These are phyloP conservation scores for Cactoblastis cactorum DNA, from an alignment of 2,888 invertebrate species.

Conservation along the genomic window DNA sequence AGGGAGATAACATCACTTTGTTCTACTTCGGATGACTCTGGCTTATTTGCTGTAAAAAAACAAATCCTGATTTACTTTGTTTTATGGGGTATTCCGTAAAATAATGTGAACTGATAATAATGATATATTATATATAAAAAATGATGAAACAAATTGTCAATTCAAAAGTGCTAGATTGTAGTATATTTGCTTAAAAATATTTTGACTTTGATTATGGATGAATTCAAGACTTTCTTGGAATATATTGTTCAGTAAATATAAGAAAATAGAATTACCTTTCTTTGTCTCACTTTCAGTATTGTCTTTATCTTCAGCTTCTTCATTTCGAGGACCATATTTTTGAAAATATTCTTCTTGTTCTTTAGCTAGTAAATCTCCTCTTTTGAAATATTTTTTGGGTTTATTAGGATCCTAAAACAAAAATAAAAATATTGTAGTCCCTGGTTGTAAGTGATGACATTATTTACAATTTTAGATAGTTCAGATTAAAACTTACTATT, in stretches of 20 bases:
- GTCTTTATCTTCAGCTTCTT: conserved; percentile 36
- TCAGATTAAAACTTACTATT: conserved; percentile 80
- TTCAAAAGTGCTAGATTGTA: too few relatives aligned
- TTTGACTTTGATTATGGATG: too few relatives aligned
- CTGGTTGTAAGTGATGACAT: too few relatives aligned
- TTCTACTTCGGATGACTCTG: conserved; percentile 50
- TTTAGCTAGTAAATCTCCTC: conserved; percentile 90
- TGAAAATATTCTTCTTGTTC: conserved; percentile 89
- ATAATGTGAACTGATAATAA: too few relatives aligned
- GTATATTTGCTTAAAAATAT: too few relatives aligned
- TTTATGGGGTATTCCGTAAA: too few relatives aligned
- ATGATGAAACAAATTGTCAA: too few relatives aligned
- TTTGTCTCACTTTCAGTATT: conserved; percentile 34
- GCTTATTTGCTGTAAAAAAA: conserved; percentile 41
- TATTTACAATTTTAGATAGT: too few relatives aligned
- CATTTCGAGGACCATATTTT: conserved; percentile 75
- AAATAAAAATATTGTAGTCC: conserved; percentile 7
- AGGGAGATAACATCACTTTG: conserved; percentile 69
- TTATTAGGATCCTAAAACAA: conserved; percentile 86
- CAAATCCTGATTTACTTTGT: neutral
- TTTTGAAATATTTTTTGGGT: conserved; percentile 88
- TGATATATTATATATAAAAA: too few relatives aligned
- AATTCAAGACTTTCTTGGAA: too few relatives aligned
- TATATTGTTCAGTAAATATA: too few relatives aligned
- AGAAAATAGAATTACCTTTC: conserved; percentile 39